Conservation (phyloP, 2,888 invertebrate species). For the Eupeodes luniger region DNA sequence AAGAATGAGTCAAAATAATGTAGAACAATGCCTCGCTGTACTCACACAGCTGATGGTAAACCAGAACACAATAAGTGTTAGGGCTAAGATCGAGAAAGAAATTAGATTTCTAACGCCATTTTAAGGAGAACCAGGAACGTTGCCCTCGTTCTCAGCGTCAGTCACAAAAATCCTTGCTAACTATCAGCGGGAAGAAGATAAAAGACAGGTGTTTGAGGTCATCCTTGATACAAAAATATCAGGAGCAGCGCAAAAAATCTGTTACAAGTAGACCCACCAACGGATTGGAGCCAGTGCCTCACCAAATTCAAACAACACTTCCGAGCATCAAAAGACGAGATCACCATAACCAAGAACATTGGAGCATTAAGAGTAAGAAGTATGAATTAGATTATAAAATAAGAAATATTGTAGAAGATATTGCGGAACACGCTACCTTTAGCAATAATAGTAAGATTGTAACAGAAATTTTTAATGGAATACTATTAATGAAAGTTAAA, state of each 20-base stretch:
- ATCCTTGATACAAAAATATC: background rate
- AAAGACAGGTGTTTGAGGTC: background rate
- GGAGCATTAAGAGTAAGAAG: no score
- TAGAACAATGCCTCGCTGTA: background rate
- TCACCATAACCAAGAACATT: no score
- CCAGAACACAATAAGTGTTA: background rate
- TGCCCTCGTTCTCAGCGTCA: background rate
- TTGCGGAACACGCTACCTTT: no score
- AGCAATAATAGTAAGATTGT: no score
- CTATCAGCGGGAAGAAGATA: background rate
- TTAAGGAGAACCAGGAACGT: background rate
- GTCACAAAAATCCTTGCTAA: background rate
- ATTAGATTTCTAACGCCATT: background rate
- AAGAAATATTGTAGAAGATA: no score
- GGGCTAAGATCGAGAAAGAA: background rate
- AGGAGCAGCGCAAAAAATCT: conserved; percentile 1
- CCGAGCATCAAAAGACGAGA: no score
- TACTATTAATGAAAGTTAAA: no score
- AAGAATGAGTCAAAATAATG: background rate
- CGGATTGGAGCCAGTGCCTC: no score
- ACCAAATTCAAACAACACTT: no score
- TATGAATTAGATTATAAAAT: no score
- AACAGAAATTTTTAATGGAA: no score
- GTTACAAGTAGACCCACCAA: no score
- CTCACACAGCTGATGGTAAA: background rate